Base-by-base conservation (phyloP, 2,113 vertebrate genomes). In the Lophochroa leadbeateri region DNA sequence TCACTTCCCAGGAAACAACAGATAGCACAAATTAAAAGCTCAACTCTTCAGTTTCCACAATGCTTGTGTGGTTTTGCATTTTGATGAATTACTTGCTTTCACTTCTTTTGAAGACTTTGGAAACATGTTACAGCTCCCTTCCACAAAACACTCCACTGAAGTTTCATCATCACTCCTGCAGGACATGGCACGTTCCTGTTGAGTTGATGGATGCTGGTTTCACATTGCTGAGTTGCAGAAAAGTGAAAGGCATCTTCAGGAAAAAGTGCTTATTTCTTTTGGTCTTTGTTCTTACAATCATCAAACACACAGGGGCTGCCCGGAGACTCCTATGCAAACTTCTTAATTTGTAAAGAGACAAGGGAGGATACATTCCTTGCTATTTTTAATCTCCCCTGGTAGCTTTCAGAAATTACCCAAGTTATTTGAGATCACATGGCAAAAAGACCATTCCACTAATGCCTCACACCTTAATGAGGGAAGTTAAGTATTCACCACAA, bases 221-320 rank as follows among this genome's bases (percentile, higher is more conserved):
- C n/a, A 72, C 35, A 10, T 7, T 35, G 88, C 90, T 95, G 85
- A 92, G 74, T 29, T 88, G 68, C 85, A 86, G 88, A 33, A 41
- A 92, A 95, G 49, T 55, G 33, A 85, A 67, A 95, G 37, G 67
- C 35, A 82, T 65, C 82, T 78, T 86, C 60, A 60, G 80, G 64
- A 87, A 93, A 93, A 92, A 46, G 28, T 27, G 52, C 86, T 88
- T 64, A 35, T 21, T 83, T 57, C 95, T 94, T 96, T 86, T 94
- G 90, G 94, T 94, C 92, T 90, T 87, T 75, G 46, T 68, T 90
- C 76, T 90, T 75, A 70, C 2, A 71, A 84, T 74, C 86, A 92
- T 82, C 92, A 95, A 84, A 90, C 64, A 81, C 63, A 44, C 50
- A 49, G 33, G 28, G 39, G 65, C 39, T 95, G 88, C 90, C 92